Evolutionary conservation across 2,888 invertebrate species (phyloP).

Genomic region (Andrena haemorrhoa): DNA sequence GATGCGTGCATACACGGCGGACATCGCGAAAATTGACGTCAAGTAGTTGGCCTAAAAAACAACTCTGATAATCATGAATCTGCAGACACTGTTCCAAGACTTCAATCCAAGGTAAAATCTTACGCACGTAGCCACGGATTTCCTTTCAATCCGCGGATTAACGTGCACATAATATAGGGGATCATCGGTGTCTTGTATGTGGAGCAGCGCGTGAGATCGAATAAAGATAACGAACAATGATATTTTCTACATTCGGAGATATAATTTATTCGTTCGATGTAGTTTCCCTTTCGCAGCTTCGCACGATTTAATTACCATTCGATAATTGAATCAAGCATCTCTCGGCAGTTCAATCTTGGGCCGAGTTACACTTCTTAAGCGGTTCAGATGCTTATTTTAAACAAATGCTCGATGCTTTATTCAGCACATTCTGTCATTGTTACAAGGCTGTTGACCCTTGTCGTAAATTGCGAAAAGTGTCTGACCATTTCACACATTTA

Average conservation of each 20-base stretch:
- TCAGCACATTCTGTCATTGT: conserved; percentile 25
- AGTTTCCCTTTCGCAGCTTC: neutral
- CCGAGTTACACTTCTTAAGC: conserved; percentile 3
- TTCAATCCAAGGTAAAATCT: conserved; percentile 93
- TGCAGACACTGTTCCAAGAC: conserved; percentile 95
- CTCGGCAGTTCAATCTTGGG: conserved; percentile 8
- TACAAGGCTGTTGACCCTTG: conserved; percentile 20
- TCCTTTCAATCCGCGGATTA: neutral
- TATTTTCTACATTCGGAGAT: conserved; percentile 6
- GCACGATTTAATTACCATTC: conserved; percentile 1
- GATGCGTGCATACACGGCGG: conserved; percentile 57
- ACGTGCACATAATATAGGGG: neutral
- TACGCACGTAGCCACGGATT: neutral
- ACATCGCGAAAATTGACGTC: conserved; percentile 57
- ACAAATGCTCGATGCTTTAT: conserved; percentile 22
- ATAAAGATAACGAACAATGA: neutral
- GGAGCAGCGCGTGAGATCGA: neutral
- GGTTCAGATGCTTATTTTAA: conserved; percentile 35
- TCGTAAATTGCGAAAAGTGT: conserved; percentile 6
- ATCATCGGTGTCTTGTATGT: neutral
- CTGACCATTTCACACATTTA: conserved; percentile 1
- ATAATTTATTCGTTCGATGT: conserved; percentile 11
- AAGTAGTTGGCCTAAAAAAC: conserved; percentile 73
- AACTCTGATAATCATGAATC: conserved; percentile 89
- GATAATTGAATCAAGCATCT: conserved; percentile 6